These are phyloP conservation scores for Drosophila seguyi DNA, from an alignment of 1,140 invertebrate genomes.

Conservation along the genomic window DNA sequence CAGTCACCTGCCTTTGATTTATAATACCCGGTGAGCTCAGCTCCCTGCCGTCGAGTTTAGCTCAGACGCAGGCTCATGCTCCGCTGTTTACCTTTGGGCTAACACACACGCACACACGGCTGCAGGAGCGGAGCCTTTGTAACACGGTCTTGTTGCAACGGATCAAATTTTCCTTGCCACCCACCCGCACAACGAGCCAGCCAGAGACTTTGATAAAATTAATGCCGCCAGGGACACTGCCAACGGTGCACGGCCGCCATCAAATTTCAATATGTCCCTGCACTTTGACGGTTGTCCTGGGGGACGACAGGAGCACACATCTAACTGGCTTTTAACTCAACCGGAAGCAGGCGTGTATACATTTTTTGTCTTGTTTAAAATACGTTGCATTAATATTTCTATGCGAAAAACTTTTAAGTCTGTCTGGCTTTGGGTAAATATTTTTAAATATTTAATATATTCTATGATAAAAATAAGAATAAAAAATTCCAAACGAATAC, in stretches of 20 bases:
- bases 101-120: not conserved
- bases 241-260: conserved; percentile 13
- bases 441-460: not conserved
- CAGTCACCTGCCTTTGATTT: conserved; percentile 69
- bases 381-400: not conserved
- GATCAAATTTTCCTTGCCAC: conserved; percentile 51
- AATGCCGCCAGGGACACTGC: conserved; percentile 41
- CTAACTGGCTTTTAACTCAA: conserved; percentile 31
- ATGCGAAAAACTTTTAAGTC: too few species aligned
- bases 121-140: conserved; percentile 59
- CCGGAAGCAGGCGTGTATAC: not conserved
- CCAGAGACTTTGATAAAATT: conserved; percentile 49
- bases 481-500: not conserved
- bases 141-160: conserved; percentile 48
- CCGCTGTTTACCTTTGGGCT: conserved; percentile 38
- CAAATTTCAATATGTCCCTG: conserved; percentile 63
- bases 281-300: conserved; percentile 44
- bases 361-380: not conserved
- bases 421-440: too few species aligned
- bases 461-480: too few species aligned
- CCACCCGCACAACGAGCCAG: conserved; percentile 1
- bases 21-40: conserved; percentile 51
- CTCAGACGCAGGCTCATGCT: conserved; percentile 18
- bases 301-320: conserved; percentile 12
- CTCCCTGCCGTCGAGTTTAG: conserved; percentile 8